These are phyloP conservation scores for Campylomormyrus numenius DNA, from an alignment of 2,113 vertebrate species.

Conservation along the genomic window DNA sequence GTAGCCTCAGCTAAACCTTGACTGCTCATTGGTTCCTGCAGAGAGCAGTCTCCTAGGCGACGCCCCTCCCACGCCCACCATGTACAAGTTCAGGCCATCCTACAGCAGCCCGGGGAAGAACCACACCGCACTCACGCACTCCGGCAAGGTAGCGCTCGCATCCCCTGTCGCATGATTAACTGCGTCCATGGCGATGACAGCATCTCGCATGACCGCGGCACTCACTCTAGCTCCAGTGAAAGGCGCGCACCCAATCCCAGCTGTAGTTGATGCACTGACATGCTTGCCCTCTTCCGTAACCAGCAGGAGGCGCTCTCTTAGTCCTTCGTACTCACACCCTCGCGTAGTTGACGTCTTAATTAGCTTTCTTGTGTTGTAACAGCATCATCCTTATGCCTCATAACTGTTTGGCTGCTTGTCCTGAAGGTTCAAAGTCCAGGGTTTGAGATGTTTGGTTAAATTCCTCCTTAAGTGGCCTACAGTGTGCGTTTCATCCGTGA, in stretches of 20 bases:
- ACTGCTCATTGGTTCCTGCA: constrained; percentile 39
- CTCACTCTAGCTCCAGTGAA: background rate
- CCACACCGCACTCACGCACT: constrained; percentile 55
- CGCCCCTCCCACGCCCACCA: constrained; percentile 82
- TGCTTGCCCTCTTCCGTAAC: background rate
- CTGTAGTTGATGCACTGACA: background rate
- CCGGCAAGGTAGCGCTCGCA: constrained; percentile 56
- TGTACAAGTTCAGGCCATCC: constrained; percentile 89
- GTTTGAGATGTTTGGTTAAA: background rate
- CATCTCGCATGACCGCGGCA: background rate
- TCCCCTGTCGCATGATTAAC: background rate
- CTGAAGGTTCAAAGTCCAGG: background rate
- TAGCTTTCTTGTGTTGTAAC: background rate
- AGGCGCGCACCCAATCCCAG: background rate
- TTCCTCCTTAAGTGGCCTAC: background rate
- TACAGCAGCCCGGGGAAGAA: constrained; percentile 79
- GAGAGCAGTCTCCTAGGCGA: constrained; percentile 82
- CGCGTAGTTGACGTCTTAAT: background rate
- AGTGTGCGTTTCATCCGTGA: background rate
- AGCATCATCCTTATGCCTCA: background rate
- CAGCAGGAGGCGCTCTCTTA: background rate
- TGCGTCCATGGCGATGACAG: background rate
- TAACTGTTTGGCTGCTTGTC: background rate
- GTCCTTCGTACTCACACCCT: background rate
- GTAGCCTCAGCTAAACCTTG: constrained; percentile 4